Percentiles rank a stretch among this genome's conserved stretches.
phyloP scores from a whole-genome alignment of 2,797 vertebrate genomes.

The Typhlichthys subterraneus region DNA sequence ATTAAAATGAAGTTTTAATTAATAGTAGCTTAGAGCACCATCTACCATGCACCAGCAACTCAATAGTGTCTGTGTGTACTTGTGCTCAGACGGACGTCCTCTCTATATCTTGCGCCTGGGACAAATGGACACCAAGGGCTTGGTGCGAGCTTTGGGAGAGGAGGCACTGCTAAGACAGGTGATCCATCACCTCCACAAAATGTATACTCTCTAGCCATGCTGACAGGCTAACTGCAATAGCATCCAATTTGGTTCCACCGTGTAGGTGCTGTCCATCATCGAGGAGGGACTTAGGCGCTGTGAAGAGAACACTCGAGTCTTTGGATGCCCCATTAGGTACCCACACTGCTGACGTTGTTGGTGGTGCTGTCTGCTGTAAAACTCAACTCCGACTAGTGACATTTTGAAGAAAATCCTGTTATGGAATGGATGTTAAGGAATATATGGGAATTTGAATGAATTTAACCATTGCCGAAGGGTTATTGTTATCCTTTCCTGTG shows the following conservation, averaged over 20 bases:
- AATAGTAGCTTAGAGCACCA: slow-evolving; percentile 15
- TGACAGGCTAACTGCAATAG: no score
- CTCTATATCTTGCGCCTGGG: slow-evolving; percentile 91
- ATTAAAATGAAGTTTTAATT: not conserved
- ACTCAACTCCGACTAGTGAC: no score
- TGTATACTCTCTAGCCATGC: not conserved
- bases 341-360: slow-evolving; percentile 10
- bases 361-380: not conserved
- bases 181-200: slow-evolving; percentile 32
- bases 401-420: no score
- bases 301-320: slow-evolving; percentile 87
- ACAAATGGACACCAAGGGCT: slow-evolving; percentile 95
- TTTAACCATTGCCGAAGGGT: no score
- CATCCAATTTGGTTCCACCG: no score
- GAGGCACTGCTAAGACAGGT: slow-evolving; percentile 88
- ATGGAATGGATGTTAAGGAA: no score
- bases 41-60: slow-evolving; percentile 21
- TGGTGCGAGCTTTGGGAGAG: slow-evolving; percentile 90
- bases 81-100: slow-evolving; percentile 82
- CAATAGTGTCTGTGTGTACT: slow-evolving; percentile 4
- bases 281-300: slow-evolving; percentile 92
- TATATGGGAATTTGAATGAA: no score
- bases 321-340: slow-evolving; percentile 90
- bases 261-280: slow-evolving; percentile 89
- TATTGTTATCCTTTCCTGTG: no score